A percentile compares a stretch with the other conserved stretches of the same genome.
Conservation (phyloP, 2,113 vertebrate species). For the Trochalopteron elliotii region DNA sequence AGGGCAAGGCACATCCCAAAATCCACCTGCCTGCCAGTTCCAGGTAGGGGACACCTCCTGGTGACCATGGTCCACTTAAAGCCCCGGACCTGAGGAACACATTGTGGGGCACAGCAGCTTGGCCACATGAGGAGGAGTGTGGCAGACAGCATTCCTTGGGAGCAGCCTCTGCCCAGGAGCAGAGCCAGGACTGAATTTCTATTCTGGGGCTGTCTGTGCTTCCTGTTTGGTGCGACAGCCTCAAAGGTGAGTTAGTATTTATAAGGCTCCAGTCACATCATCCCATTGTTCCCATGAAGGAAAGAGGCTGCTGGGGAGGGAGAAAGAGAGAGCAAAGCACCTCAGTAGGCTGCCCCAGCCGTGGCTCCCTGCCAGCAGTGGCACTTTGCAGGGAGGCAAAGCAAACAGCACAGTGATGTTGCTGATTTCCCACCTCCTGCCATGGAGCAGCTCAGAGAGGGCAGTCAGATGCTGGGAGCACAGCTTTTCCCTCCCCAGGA, state of each 20-base stretch:
- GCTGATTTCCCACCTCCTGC: neutral
- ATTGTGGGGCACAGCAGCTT: neutral
- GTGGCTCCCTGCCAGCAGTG: neutral
- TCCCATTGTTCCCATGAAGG: slow-evolving; percentile 1
- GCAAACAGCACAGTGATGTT: accelerated
- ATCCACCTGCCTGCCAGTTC: neutral
- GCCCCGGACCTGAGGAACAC: accelerated
- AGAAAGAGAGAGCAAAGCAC: neutral
- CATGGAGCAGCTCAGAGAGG: accelerated
- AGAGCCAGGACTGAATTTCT: neutral
- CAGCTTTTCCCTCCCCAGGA: neutral
- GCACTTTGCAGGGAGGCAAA: neutral
- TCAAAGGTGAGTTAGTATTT: neutral
- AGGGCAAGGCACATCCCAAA: neutral
- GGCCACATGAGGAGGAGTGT: accelerated
- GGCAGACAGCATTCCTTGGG: neutral
- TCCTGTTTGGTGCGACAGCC: neutral
- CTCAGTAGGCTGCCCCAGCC: neutral
- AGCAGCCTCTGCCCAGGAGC: neutral
- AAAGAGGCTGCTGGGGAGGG: neutral
- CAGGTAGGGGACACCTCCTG: neutral
- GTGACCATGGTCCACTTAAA: neutral
- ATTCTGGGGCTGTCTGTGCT: neutral
- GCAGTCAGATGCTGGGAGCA: neutral
- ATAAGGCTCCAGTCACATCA: neutral